Evolutionary conservation across 2,888 invertebrate species (phyloP).

Genomic region (Patella pellucida): DNA sequence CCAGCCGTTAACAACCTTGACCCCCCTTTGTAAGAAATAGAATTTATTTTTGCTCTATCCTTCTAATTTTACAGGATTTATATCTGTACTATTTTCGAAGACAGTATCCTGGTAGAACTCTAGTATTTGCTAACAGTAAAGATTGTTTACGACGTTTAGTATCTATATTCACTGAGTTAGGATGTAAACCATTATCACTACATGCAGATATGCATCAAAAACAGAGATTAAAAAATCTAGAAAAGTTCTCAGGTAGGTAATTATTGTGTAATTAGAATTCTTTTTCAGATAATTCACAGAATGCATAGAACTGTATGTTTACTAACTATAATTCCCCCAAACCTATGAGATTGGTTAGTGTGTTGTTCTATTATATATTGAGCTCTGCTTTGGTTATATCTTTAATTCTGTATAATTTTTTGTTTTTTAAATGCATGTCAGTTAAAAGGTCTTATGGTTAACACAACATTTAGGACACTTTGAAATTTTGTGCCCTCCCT

Average conservation of each 20-base stretch:
- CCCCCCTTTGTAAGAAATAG: no score
- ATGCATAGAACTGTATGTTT: not conserved
- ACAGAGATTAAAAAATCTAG: constrained; percentile 92
- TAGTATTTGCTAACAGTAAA: constrained; percentile 87
- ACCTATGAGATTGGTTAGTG: no score
- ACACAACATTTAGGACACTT: no score
- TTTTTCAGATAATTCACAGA: not conserved
- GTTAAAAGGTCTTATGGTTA: no score
- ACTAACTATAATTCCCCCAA: no score
- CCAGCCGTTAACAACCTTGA: not conserved
- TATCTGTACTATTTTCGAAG: constrained; percentile 88
- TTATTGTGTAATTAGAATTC: not conserved
- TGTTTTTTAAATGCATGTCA: no score
- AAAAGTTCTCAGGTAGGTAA: constrained; percentile 76
- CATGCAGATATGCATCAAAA: constrained; percentile 88
- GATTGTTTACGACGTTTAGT: constrained; percentile 87
- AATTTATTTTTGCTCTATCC: not conserved
- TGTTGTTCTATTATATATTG: no score
- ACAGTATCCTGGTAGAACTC: constrained; percentile 91
- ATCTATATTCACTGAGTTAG: constrained; percentile 72
- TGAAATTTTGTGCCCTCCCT: no score
- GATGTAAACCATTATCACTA: constrained; percentile 73
- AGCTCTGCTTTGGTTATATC: no score
- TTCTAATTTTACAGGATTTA: constrained; percentile 78
- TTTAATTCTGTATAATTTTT: no score